Conservation (phyloP, 2,797 vertebrate genomes). For the Pelobates cultripes region DNA sequence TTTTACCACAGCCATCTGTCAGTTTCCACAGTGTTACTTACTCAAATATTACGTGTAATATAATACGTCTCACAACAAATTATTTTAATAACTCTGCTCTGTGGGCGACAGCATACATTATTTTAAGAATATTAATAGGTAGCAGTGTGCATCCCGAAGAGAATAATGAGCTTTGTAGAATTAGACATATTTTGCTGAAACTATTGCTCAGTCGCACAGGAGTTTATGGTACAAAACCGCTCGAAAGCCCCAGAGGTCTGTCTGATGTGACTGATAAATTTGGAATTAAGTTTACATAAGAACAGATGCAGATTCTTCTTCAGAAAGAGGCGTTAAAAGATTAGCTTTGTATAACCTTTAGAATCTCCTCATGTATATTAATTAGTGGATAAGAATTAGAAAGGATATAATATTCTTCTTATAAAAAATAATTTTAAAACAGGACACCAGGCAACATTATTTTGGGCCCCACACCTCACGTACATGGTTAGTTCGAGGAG, state of each 20-base stretch:
- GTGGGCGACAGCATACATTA: not conserved
- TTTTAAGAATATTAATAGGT: not conserved
- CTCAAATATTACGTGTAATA: constrained; percentile 1
- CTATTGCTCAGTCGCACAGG: not conserved
- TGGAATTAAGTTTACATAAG: not conserved
- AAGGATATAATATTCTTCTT: not conserved
- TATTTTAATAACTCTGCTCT: not conserved
- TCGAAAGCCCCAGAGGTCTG: not conserved
- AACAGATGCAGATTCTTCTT: not conserved
- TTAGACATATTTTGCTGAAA: not conserved
- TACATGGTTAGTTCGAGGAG: too few species aligned
- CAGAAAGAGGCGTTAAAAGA: not conserved
- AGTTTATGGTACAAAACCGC: not conserved
- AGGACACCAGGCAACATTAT: too few species aligned
- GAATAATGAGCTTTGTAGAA: not conserved
- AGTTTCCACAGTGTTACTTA: not conserved
- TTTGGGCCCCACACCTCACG: too few species aligned
- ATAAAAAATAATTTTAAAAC: too few species aligned
- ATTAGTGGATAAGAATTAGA: not conserved
- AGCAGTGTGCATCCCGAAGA: not conserved
- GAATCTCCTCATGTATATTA: not conserved
- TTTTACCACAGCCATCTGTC: not conserved
- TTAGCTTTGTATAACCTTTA: not conserved
- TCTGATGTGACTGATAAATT: not conserved
- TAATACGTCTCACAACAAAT: not conserved